Percentiles rank a stretch among this genome's conserved stretches.
Conservation (phyloP, 2,888 invertebrate genomes). For the Hypomecis atomaria region DNA sequence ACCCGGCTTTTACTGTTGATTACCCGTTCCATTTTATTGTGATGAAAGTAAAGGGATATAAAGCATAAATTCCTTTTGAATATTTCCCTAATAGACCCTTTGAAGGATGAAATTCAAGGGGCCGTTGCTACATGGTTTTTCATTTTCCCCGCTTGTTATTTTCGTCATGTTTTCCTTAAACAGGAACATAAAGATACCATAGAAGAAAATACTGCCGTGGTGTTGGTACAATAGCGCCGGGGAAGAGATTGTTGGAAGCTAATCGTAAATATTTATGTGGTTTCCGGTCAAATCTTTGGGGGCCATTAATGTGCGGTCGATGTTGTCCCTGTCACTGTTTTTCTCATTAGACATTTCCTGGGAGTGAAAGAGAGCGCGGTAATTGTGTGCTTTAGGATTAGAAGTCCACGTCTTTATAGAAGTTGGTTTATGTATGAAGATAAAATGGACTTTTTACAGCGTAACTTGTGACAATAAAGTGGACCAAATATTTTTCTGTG, state of each 20-base stretch:
- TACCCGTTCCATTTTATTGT: conserved; percentile 29
- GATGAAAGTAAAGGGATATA: conserved; percentile 34
- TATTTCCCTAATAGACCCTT: conserved; percentile 42
- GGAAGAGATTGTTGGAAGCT: conserved; percentile 13
- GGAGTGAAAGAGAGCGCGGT: too few relatives aligned
- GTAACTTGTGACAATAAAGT: too few relatives aligned
- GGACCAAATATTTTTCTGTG: too few relatives aligned
- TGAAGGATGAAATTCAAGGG: conserved; percentile 38
- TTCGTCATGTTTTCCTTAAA: conserved; percentile 37
- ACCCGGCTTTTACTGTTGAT: conserved; percentile 16
- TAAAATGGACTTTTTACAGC: too few relatives aligned
- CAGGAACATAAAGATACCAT: conserved; percentile 32
- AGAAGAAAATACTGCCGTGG: conserved; percentile 22
- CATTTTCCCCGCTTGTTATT: conserved; percentile 40
- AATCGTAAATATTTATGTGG: conserved; percentile 25
- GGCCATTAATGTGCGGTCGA: neutral
- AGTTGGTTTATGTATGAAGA: too few relatives aligned
- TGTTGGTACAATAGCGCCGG: conserved; percentile 18
- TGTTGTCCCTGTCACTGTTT: too few relatives aligned
- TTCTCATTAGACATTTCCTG: too few relatives aligned
- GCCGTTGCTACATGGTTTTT: conserved; percentile 42
- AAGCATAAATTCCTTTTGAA: conserved; percentile 40
- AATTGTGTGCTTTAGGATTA: too few relatives aligned
- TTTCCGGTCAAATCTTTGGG: conserved; percentile 11
- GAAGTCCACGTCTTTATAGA: too few relatives aligned